phyloP scores from a whole-genome alignment of 2,888 invertebrate genomes.

The Acrobasis repandana region DNA sequence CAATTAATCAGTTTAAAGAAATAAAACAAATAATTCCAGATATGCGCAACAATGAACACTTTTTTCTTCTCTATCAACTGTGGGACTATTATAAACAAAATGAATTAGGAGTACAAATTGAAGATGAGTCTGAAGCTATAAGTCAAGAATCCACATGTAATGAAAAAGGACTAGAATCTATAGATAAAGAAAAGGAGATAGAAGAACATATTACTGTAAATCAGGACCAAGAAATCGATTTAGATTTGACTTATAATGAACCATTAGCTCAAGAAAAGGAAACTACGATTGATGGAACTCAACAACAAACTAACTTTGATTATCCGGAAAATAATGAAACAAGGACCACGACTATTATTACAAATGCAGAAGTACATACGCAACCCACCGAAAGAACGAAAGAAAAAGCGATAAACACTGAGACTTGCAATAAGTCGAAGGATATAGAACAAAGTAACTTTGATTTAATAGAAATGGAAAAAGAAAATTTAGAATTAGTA shows the following conservation, averaged over 20 bases:
- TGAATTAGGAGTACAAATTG: constrained; percentile 5
- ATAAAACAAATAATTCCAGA: constrained; percentile 21
- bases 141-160: background rate
- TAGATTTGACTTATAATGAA: background rate
- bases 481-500: background rate
- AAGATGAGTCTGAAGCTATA: background rate
- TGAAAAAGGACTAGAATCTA: constrained; percentile 9
- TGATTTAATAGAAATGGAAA: constrained; percentile 6
- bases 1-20: constrained; percentile 17
- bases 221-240: background rate
- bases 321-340: background rate
- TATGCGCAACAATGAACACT: constrained; percentile 20
- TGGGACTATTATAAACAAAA: constrained; percentile 19
- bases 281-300: constrained; percentile 4
- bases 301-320: background rate
- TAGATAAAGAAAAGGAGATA: background rate
- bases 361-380: background rate
- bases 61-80: constrained; percentile 19
- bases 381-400: background rate
- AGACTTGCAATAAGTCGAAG: constrained; percentile 4
- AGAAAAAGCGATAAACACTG: background rate
- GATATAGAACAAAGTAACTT: background rate
- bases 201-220: constrained; percentile 5
- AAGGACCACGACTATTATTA: background rate
- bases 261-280: constrained; percentile 1